Base-by-base conservation (phyloP, 2,113 vertebrate species). In the Boleophthalmus pectinirostris region DNA sequence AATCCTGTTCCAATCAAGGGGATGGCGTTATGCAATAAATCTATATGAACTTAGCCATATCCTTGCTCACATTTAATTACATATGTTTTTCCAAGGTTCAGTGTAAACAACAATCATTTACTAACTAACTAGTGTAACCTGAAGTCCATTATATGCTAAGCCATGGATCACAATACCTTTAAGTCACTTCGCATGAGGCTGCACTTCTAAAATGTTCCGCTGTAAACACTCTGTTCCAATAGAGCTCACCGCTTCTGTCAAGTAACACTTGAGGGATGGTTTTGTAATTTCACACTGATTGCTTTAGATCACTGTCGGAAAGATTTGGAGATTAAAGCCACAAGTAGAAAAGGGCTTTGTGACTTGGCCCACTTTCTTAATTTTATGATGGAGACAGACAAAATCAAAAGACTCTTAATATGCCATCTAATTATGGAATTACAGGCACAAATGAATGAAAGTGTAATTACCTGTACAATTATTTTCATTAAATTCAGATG, bases 281-380 rank as follows among this genome's bases (percentile, higher is more conserved):
- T 84, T 88, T 86, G 80, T 80, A 88, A 89, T 90, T 90, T 92
- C 85, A 82, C 84, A 87, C 78, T 85, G 83, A 87, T 85, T 84
- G 89, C 74, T 83, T 83, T 77, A 80, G 72, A 86, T 85, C 77
- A 78, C 72, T 82, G 72, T 89, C 66, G 61, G 82, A 81, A 80
- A 74, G 80, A 78, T 84, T 85, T 80, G 77, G 72, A 54, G 64
- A 85, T 87, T 80, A 81, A 68, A 83, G 76, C 68, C 61, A 80
- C 47, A 16, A 83, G 68, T 66, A 77, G 74, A 84, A 75, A 49
- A 58, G 56, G 72, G 74, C 69, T 78, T 73, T 63, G 78, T 82
- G 63, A 49, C 66, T 78, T 75, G 70, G 79, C 72, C 78, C 71
- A 85, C 63, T 86, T 88, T 83, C 70, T 69, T 72, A 87, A 80